These are phyloP conservation scores for Tetheella fluctuosa DNA, from an alignment of 2,888 invertebrate species.

Conservation along the genomic window DNA sequence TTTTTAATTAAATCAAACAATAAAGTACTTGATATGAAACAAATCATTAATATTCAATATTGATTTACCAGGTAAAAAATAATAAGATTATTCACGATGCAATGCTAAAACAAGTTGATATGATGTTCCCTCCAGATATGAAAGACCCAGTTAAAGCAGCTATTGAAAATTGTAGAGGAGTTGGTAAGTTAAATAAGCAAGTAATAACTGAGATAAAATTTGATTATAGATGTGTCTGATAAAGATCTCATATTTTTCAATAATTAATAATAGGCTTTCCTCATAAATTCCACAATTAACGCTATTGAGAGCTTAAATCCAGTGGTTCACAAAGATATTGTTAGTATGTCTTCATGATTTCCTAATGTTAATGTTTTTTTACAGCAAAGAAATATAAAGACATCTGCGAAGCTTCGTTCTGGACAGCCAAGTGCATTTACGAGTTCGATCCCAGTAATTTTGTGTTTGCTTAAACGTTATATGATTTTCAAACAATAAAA, in stretches of 20 bases:
- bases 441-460: conserved; percentile 53
- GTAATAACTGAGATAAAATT: neutral
- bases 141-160: conserved; percentile 50
- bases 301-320: no score
- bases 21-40: neutral
- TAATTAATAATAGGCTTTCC: no score
- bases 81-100: conserved; percentile 53
- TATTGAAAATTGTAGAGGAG: conserved; percentile 49
- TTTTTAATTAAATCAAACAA: conserved; percentile 11
- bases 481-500: neutral
- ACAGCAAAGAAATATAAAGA: conserved; percentile 58
- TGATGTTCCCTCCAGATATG: conserved; percentile 63
- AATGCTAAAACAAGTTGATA: conserved; percentile 58
- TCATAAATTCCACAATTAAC: no score
- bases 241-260: no score
- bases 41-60: neutral
- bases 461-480: conserved; percentile 45
- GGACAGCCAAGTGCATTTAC: conserved; percentile 59
- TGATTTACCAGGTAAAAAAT: conserved; percentile 59
- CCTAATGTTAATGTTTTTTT: conserved; percentile 27
- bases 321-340: no score
- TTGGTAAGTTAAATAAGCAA: conserved; percentile 40
- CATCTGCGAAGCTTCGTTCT: conserved; percentile 55
- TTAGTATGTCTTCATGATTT: neutral
- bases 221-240: neutral